Percentiles rank a stretch among this genome's conserved stretches.
Conservation (phyloP, 2,113 vertebrate genomes). For the Campylorhamphus procurvoides region DNA sequence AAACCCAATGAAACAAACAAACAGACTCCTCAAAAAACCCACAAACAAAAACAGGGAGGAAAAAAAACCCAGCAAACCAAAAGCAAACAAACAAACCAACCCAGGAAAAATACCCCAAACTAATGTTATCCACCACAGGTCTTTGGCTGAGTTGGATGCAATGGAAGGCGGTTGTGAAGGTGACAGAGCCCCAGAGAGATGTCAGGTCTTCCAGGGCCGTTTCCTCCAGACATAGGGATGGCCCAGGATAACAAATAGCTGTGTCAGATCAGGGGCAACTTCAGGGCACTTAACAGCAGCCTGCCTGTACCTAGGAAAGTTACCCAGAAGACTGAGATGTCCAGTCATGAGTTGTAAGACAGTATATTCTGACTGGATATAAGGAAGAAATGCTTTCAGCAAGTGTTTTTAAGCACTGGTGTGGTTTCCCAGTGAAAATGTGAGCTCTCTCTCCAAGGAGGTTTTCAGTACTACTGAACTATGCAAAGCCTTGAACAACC, state of each 20-base stretch:
- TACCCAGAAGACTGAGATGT: background rate
- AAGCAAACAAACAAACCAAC: background rate
- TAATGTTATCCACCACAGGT: background rate
- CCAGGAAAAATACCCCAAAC: fast-evolving
- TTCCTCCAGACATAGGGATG: background rate
- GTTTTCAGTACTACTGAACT: background rate
- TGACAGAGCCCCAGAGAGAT: background rate
- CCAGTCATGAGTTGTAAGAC: background rate
- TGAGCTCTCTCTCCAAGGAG: background rate
- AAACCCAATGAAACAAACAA: background rate
- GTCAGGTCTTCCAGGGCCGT: background rate
- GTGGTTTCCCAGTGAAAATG: background rate
- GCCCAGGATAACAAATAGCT: background rate
- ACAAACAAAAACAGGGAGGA: background rate
- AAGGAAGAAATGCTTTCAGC: background rate
- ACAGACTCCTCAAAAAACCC: background rate
- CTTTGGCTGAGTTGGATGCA: background rate
- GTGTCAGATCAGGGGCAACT: background rate
- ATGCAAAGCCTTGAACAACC: background rate
- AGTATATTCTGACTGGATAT: background rate
- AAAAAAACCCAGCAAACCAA: background rate
- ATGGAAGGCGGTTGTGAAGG: background rate
- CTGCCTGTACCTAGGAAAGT: background rate
- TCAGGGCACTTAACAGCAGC: background rate
- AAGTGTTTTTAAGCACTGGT: background rate